Conservation (phyloP, 2,888 invertebrate genomes). For the Macaria liturata region DNA sequence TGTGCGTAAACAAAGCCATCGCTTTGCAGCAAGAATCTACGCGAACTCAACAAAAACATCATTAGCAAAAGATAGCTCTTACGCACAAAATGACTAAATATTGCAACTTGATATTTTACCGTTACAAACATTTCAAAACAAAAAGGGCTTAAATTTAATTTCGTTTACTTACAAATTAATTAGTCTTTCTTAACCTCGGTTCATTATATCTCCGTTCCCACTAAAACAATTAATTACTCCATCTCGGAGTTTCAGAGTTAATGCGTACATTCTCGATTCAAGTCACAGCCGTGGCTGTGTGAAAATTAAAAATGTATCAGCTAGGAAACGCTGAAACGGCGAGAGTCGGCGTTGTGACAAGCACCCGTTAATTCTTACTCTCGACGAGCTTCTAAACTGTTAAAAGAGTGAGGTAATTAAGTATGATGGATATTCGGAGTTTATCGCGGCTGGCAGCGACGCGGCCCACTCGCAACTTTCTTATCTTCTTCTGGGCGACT, state of each 20-base stretch:
- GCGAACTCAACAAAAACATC: too few relatives aligned
- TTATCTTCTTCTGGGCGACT: constrained; percentile 62
- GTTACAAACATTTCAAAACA: too few relatives aligned
- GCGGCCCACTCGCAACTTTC: constrained; percentile 63
- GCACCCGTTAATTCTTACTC: constrained; percentile 65
- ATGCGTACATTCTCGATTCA: constrained; percentile 32
- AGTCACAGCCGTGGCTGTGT: constrained; percentile 40
- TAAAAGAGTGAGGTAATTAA: constrained; percentile 77
- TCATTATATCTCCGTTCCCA: constrained; percentile 19
- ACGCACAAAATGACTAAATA: too few relatives aligned
- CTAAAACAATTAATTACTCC: constrained; percentile 26
- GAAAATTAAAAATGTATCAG: constrained; percentile 51
- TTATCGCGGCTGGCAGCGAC: constrained; percentile 68
- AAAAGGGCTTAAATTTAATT: too few relatives aligned
- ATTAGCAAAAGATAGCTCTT: too few relatives aligned
- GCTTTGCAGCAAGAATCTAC: too few relatives aligned
- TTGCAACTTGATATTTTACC: too few relatives aligned
- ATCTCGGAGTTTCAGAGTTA: constrained; percentile 18
- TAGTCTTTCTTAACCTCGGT: constrained; percentile 10
- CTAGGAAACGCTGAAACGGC: constrained; percentile 58
- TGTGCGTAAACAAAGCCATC: too few relatives aligned
- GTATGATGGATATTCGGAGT: constrained; percentile 77
- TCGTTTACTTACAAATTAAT: too few relatives aligned
- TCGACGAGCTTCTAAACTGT: constrained; percentile 65
- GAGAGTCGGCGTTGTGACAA: constrained; percentile 61